Percentiles rank a stretch among this genome's conserved stretches.
phyloP scores from a whole-genome alignment of 2,888 invertebrate species.

The Macrophya annulata region DNA sequence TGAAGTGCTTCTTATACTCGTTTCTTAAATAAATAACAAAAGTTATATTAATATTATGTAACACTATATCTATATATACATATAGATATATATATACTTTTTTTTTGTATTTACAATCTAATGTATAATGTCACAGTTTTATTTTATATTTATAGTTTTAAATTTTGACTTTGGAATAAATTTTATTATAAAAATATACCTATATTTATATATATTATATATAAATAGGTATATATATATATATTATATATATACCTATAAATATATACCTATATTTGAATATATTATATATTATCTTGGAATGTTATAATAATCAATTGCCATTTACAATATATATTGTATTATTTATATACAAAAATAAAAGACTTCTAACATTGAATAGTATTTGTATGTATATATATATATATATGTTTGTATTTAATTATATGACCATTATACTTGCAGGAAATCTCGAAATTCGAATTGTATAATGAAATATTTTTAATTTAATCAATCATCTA shows the following conservation, averaged over 20 bases:
- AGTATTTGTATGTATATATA: background rate
- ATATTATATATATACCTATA: too few species aligned
- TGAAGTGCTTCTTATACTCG: conserved; percentile 9
- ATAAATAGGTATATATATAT: too few species aligned
- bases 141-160: conserved; percentile 3
- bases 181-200: conserved; percentile 58
- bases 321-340: conserved; percentile 33
- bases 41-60: background rate
- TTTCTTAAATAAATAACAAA: conserved; percentile 4
- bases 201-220: conserved; percentile 63
- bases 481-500: too few species aligned
- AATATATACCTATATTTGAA: conserved; percentile 59
- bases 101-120: conserved; percentile 59
- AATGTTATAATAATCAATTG: conserved; percentile 66
- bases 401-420: too few species aligned
- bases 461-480: too few species aligned
- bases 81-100: background rate
- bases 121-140: conserved; percentile 1
- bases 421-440: too few species aligned
- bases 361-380: conserved; percentile 4
- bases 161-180: conserved; percentile 46
- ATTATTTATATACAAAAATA: conserved; percentile 44
- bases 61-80: background rate
- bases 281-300: conserved; percentile 66
- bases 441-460: too few species aligned